Evolutionary conservation across 1,140 invertebrate genomes (phyloP).

Genomic region (Nephotettix cincticeps): DNA sequence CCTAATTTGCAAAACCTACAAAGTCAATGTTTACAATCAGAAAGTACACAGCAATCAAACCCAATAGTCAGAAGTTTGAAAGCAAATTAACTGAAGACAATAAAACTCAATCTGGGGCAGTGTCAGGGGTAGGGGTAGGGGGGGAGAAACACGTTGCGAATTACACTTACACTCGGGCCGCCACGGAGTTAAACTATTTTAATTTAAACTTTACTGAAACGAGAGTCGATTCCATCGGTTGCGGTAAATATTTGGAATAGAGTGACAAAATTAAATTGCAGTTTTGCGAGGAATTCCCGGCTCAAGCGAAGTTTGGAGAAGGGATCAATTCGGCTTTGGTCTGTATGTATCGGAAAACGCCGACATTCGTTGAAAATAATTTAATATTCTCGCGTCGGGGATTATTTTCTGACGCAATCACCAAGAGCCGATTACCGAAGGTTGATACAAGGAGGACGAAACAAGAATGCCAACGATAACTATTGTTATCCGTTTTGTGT

Average conservation of each 20-base stretch:
- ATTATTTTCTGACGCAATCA: constrained; percentile 14
- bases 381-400: constrained; percentile 7
- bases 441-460: background rate
- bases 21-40: background rate
- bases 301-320: constrained; percentile 1
- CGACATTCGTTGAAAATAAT: constrained; percentile 19
- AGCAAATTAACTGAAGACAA: constrained; percentile 19
- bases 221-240: background rate
- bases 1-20: too few relatives aligned
- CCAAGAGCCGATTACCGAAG: constrained; percentile 2
- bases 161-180: background rate
- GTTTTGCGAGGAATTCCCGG: background rate
- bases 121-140: background rate
- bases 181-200: constrained; percentile 10
- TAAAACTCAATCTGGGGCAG: constrained; percentile 5
- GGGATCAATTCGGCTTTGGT: constrained; percentile 11
- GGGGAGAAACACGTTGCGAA: too few relatives aligned
- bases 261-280: constrained; percentile 21
- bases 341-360: constrained; percentile 17
- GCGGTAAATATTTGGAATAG: constrained; percentile 17
- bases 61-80: background rate
- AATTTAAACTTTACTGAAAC: constrained; percentile 16
- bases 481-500: too few relatives aligned
- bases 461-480: too few relatives aligned
- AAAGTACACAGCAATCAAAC: constrained; percentile 14